Base-by-base conservation (phyloP, 2,797 vertebrate species). In the Helicolenus hilgendorfi region DNA sequence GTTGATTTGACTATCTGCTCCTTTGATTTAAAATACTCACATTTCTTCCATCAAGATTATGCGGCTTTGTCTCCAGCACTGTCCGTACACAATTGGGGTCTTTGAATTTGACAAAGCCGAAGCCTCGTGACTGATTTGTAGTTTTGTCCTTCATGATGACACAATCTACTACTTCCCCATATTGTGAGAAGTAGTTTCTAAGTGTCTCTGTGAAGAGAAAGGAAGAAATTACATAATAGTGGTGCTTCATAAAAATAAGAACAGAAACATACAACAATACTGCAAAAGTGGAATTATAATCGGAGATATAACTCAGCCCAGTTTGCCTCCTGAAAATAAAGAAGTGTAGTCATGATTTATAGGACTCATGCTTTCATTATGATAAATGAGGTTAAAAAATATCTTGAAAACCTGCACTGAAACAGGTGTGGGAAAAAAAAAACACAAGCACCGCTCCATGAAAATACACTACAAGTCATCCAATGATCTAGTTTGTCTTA, bases 141-240 rank as follows among this genome's bases (percentile, higher is more conserved):
- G 98, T 99, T 98, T 99, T 99, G 96, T 99, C 99, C 97, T 99
- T 99, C 99, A 99, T 99, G 96, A 99, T 99, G 93, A 99, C 99
- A 95, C 99, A 99, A 97, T 99, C 99, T 86, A 99, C 99, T 22
- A 99, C 99, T 95, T 99, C 99, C 85, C 99, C 99, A 97, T 99
- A 99, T 70, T 99, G 99, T 87, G 98, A 99, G 94, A 99, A 99
- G 96, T 99, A 99, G 97, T 98, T 98, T 93, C 98, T 98, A 89
- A 99, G 98, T 15, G 99, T 99, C 96, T 99, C 99, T 99, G 97
- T 96, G 87, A 92, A 95, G 91, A 77, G 85, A 84, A 94, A 41
- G 80, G 45, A 84, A 70, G 75, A 35, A 81, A 92, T 62, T 3
- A 71, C n/a, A 79, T 45, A 77, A 83, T 38, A 79, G 45, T 15